phyloP scores from a whole-genome alignment of 1,140 invertebrate species.

The Sweltsa coloradensis region DNA sequence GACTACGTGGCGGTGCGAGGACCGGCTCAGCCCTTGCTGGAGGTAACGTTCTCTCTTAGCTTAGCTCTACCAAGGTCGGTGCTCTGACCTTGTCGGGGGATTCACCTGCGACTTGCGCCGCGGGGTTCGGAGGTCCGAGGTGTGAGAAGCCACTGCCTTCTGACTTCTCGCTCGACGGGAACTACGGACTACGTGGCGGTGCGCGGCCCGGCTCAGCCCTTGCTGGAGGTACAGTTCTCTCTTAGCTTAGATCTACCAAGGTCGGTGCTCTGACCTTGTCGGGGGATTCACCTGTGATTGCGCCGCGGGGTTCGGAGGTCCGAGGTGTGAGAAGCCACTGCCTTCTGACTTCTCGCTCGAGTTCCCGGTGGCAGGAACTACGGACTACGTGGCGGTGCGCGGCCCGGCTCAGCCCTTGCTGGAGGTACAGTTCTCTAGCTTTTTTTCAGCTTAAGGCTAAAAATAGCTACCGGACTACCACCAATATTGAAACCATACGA shows the following conservation, averaged over 20 bases:
- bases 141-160: conserved; percentile 20
- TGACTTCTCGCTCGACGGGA: too few species aligned
- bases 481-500: too few species aligned
- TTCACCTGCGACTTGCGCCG: conserved; percentile 40
- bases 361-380: conserved; percentile 35
- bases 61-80: conserved; percentile 41
- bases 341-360: too few species aligned
- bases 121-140: conserved; percentile 32
- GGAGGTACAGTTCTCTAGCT: too few species aligned
- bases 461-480: too few species aligned
- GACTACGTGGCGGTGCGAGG: conserved; percentile 38
- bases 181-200: conserved; percentile 38
- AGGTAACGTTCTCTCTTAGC: too few species aligned
- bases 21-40: conserved; percentile 26
- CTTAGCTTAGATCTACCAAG: too few species aligned
- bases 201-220: conserved; percentile 29
- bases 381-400: conserved; percentile 36
- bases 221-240: too few species aligned
- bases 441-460: too few species aligned
- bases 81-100: conserved; percentile 31
- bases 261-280: conserved; percentile 33
- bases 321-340: conserved; percentile 9
- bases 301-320: conserved; percentile 35
- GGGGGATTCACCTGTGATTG: conserved; percentile 39
- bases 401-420: conserved; percentile 29